Percentiles rank a stretch among this genome's conserved stretches.
Evolutionary conservation across 2,113 vertebrate genomes (phyloP).

Genomic region (Oreotrochilus melanogaster): DNA sequence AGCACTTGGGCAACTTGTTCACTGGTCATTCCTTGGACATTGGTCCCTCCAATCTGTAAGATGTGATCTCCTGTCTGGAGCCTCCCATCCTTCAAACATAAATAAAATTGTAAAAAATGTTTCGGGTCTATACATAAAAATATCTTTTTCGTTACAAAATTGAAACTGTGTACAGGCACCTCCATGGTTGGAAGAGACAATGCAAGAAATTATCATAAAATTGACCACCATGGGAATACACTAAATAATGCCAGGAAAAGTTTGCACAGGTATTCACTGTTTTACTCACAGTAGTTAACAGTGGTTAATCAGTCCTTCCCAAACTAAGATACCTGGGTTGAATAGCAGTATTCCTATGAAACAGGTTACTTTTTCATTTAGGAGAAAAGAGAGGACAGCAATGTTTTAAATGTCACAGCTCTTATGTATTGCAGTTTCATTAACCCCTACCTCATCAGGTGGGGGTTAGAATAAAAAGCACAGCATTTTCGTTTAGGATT

Average conservation of each 20-base stretch:
- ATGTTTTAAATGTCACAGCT: not conserved
- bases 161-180: not conserved
- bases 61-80: slow-evolving; percentile 94
- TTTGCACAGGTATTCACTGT: not conserved
- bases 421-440: not conserved
- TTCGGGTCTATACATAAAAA: not conserved
- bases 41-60: slow-evolving; percentile 89
- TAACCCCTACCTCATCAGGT: not conserved
- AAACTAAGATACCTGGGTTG: not conserved
- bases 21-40: slow-evolving; percentile 89
- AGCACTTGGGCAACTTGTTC: slow-evolving; percentile 94
- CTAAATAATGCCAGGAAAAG: not conserved
- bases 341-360: not conserved
- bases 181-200: not conserved
- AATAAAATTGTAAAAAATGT: not conserved
- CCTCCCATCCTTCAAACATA: slow-evolving; percentile 86
- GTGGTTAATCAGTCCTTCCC: not conserved
- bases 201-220: not conserved
- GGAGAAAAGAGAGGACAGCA: not conserved
- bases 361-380: not conserved
- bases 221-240: not conserved
- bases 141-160: not conserved
- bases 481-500: not conserved
- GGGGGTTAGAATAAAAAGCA: not conserved
- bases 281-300: not conserved